phyloP scores from a whole-genome alignment of 2,797 vertebrate genomes.

The Fistularia tabacaria region DNA sequence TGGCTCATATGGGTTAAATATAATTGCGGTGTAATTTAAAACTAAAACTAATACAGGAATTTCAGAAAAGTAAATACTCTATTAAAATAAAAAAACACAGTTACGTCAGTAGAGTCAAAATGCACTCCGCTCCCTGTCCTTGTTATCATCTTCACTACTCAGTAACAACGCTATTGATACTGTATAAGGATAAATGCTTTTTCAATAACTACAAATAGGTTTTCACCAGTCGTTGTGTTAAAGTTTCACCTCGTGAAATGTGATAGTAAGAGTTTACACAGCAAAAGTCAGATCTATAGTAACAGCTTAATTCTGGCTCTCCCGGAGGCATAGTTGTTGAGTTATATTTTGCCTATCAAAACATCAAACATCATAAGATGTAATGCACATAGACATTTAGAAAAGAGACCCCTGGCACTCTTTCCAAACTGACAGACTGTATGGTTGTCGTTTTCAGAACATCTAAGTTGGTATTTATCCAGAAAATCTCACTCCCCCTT shows the following conservation, averaged over 20 bases:
- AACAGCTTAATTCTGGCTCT: conserved; percentile 29
- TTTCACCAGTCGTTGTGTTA: too few species aligned
- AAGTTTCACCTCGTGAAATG: neutral
- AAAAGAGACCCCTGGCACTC: conserved; percentile 39
- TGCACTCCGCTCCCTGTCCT: too few species aligned
- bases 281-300: conserved; percentile 33
- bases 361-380: conserved; percentile 45
- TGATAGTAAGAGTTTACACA: conserved; percentile 31
- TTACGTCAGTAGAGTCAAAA: too few species aligned
- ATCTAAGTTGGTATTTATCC: conserved; percentile 52
- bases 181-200: too few species aligned
- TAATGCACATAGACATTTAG: conserved; percentile 46
- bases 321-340: conserved; percentile 35
- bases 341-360: conserved; percentile 63
- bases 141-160: too few species aligned
- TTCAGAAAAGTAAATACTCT: too few species aligned
- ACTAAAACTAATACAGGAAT: too few species aligned
- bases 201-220: too few species aligned
- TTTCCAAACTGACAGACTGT: conserved; percentile 37
- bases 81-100: too few species aligned
- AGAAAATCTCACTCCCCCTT: conserved; percentile 24
- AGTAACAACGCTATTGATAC: too few species aligned
- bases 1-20: too few species aligned
- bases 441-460: conserved; percentile 53
- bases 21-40: too few species aligned